phyloP scores from a whole-genome alignment of 1,140 invertebrate genomes.

The Drosophila pseudoananassae region DNA sequence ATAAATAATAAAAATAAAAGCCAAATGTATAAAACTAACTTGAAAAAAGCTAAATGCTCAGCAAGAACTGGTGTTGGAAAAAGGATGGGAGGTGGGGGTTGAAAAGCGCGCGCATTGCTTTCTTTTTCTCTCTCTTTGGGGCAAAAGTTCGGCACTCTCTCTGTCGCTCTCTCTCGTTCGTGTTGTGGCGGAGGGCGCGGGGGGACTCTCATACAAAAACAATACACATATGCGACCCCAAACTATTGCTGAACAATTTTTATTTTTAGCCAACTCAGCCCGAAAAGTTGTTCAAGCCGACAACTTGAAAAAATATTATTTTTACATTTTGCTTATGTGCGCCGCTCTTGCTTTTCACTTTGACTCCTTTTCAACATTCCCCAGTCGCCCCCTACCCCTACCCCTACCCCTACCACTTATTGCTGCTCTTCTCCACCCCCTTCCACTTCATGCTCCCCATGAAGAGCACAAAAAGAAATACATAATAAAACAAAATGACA shows the following conservation, averaged over 20 bases:
- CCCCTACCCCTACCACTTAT: neutral
- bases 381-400: neutral
- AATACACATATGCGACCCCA: constrained; percentile 38
- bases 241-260: constrained; percentile 70
- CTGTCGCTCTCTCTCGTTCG: constrained; percentile 27
- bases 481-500: constrained; percentile 56
- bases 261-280: constrained; percentile 80
- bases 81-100: constrained; percentile 58
- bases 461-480: constrained; percentile 65
- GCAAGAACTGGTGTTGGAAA: constrained; percentile 15
- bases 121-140: constrained; percentile 30
- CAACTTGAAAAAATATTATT: constrained; percentile 80
- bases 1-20: too few species aligned
- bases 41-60: neutral
- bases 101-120: constrained; percentile 74
- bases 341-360: constrained; percentile 70
- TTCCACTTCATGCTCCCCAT: constrained; percentile 14
- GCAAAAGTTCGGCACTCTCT: constrained; percentile 49
- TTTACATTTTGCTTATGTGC: constrained; percentile 69
- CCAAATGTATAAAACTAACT: neutral
- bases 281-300: constrained; percentile 76
- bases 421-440: constrained; percentile 2
- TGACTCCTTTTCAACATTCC: constrained; percentile 69
- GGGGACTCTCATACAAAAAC: constrained; percentile 25
- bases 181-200: constrained; percentile 4